Evolutionary conservation across 2,888 invertebrate species (phyloP), one percentile per base, ranked within the genome.

Genomic region (Papilio elwesi): DNA sequence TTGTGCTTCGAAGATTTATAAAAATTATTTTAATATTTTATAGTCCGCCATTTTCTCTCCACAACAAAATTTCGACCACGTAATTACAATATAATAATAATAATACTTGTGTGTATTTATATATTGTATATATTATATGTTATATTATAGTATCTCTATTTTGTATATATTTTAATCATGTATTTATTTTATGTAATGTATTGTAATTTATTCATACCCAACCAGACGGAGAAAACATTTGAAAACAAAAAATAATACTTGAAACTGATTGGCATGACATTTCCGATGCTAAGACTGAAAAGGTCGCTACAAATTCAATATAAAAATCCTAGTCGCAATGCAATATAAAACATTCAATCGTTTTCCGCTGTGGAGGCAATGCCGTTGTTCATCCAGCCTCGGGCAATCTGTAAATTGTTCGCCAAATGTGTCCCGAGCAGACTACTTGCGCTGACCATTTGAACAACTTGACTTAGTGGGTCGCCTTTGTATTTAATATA

Each of bases 381-480:
- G 36, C n/a, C 68, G 15, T 48, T 68, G n/a, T 26, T 49, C n/a
- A 15, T 4, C n/a, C 6, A n/a, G 68, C 38, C 38, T 26, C 51
- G 13, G 49, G 68, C 68, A 36, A 59, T 68, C 68, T 59, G 16
- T 36, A 68, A 68, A 68, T 68, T 68, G 68, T 68, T 68, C 59
- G 68, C 36, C 68, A 68, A 68, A 68, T 68, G 59, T 68, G 68
- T 68, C 59, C 49, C 51, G 49, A 51, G 15, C 68, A 68, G 57
- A 55, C 62, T 49, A 16, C 26, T 53, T 55, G 57, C 11, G 10
- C 57, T 68, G 68, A 68, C 68, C 59, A 57, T 59, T 68, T 59
- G 51, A 49, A 68, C 59, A 68, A 68, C 38, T 59, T 59, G 59
- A 59, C 68, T 68, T 51, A 68, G 68, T 38, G 59, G 26, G 59